Conservation (phyloP, 2,113 vertebrate species). For the Ophthalmolycus amberensis region DNA sequence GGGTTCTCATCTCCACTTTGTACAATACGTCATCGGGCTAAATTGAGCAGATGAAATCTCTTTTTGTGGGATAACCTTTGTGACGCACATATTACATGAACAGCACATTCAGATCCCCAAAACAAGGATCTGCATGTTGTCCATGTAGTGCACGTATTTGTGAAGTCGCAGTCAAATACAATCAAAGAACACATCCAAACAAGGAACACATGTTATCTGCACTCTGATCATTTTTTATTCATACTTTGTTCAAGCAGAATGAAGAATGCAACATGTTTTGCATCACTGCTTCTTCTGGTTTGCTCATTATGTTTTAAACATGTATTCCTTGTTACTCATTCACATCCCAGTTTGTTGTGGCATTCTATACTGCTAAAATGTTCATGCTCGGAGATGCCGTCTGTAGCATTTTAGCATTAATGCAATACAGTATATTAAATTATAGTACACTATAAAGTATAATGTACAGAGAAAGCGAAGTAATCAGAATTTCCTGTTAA, state of each 20-base stretch:
- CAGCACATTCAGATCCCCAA: background rate
- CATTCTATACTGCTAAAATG: too few species aligned
- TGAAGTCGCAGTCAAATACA: background rate
- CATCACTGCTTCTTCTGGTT: background rate
- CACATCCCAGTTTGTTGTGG: too few species aligned
- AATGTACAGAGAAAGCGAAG: too few species aligned
- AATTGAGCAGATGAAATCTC: slow-evolving; percentile 5
- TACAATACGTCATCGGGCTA: slow-evolving; percentile 4
- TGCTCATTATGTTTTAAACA: slow-evolving; percentile 4
- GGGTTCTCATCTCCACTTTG: slow-evolving; percentile 28
- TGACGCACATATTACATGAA: background rate
- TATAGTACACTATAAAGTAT: too few species aligned
- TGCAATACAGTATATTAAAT: too few species aligned
- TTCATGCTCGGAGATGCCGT: too few species aligned
- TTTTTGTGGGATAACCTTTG: slow-evolving; percentile 10
- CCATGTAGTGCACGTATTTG: background rate
- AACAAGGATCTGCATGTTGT: background rate
- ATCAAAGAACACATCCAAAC: background rate
- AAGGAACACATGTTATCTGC: slow-evolving; percentile 4
- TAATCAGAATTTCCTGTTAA: too few species aligned
- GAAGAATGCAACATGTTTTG: slow-evolving; percentile 5
- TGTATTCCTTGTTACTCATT: too few species aligned
- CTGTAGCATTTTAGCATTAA: too few species aligned
- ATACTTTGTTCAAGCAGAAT: slow-evolving; percentile 20
- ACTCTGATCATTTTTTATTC: background rate